Conservation (phyloP, 2,113 vertebrate genomes). For the Pardalotus punctatus region DNA sequence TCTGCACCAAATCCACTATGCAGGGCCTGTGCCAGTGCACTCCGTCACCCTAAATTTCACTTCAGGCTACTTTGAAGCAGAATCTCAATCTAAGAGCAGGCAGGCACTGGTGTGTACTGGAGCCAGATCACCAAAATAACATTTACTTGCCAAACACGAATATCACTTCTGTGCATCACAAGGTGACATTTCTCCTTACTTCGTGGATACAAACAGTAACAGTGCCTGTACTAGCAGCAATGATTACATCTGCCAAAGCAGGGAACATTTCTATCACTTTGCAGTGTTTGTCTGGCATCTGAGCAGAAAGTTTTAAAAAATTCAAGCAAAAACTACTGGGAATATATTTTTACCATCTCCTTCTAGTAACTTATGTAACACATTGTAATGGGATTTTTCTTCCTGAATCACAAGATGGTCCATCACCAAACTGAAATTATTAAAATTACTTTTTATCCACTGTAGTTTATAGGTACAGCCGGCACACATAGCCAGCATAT, state of each 20-base stretch:
- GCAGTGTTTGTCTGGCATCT: neutral
- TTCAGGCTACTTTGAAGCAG: neutral
- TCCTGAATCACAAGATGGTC: neutral
- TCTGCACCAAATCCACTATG: neutral
- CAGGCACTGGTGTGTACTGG: neutral
- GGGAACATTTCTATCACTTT: neutral
- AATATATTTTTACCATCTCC: neutral
- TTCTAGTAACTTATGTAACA: neutral
- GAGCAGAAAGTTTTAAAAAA: neutral
- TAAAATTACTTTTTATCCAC: neutral
- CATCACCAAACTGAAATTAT: neutral
- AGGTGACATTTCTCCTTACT: neutral
- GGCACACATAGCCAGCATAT: neutral
- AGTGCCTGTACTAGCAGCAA: neutral
- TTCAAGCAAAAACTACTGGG: neutral
- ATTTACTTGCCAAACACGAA: neutral
- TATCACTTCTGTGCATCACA: neutral
- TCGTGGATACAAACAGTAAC: accelerated
- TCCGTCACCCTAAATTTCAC: neutral
- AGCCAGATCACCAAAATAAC: neutral
- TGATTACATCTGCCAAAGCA: neutral
- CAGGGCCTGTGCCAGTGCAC: neutral
- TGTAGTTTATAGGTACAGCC: neutral
- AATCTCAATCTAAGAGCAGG: neutral
- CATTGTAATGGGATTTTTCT: neutral